Conservation (phyloP, 2,888 invertebrate species). For the Protodeltote pygarga region DNA sequence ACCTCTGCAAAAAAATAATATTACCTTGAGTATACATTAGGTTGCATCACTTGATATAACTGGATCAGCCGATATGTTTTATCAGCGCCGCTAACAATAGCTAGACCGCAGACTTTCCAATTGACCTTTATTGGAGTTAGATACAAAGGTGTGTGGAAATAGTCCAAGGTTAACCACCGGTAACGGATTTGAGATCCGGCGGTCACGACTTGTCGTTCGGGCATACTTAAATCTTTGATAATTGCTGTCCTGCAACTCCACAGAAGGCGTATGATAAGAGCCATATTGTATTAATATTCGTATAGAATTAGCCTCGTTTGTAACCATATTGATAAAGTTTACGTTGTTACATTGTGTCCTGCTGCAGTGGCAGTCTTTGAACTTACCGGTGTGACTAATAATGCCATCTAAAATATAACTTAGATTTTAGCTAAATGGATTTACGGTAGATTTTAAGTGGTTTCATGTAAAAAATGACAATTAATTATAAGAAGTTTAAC, state of each 20-base stretch:
- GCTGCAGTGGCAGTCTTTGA: constrained; percentile 6
- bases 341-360: background rate
- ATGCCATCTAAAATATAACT: constrained; percentile 5
- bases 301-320: constrained; percentile 20
- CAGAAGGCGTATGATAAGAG: constrained; percentile 52
- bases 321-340: constrained; percentile 18
- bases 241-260: constrained; percentile 61
- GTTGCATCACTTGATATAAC: constrained; percentile 45
- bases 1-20: constrained; percentile 15
- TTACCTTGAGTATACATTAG: constrained; percentile 48
- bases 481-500: no score
- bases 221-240: constrained; percentile 63
- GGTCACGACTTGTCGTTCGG: constrained; percentile 74
- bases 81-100: constrained; percentile 51
- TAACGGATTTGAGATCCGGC: constrained; percentile 80
- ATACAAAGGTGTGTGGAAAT: constrained; percentile 74
- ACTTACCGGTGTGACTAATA: constrained; percentile 5
- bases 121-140: constrained; percentile 75
- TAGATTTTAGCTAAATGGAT: background rate
- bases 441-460: background rate
- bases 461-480: no score
- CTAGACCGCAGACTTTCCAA: constrained; percentile 51
- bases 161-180: constrained; percentile 79
- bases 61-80: constrained; percentile 44
- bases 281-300: constrained; percentile 37